A percentile compares a stretch with the other conserved stretches of the same genome.
Conservation (phyloP, 2,113 vertebrate genomes). For the Strigops habroptila region DNA sequence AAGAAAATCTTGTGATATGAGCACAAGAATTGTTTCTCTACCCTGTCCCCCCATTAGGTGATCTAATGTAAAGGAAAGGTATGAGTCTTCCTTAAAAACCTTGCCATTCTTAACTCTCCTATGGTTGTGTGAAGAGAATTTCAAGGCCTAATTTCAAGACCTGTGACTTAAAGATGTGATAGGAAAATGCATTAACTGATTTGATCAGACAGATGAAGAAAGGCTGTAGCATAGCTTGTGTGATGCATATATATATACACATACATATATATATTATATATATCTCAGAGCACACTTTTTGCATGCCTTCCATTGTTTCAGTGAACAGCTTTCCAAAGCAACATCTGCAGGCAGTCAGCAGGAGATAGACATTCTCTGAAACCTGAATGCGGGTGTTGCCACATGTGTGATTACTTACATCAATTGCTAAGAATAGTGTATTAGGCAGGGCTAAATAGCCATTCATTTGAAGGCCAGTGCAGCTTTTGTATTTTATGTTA, state of each 20-base stretch:
- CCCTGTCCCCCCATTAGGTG: not conserved
- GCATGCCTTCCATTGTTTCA: not conserved
- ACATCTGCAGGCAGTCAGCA: not conserved
- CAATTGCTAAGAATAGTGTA: constrained; percentile 14
- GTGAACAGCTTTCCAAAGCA: not conserved
- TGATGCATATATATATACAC: not conserved
- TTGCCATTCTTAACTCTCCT: not conserved
- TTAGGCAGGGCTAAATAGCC: not conserved
- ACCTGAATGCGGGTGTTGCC: not conserved
- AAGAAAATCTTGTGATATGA: not conserved
- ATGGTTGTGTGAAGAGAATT: not conserved
- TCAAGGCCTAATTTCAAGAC: not conserved
- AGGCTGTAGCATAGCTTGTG: accelerated
- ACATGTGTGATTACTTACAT: not conserved
- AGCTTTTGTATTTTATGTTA: constrained; percentile 52
- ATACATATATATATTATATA: not conserved
- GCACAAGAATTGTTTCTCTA: not conserved
- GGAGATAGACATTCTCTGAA: not conserved
- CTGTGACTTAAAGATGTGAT: not conserved
- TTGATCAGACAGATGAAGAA: not conserved
- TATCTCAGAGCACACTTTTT: not conserved
- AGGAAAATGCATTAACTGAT: not conserved
- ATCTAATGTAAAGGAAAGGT: not conserved
- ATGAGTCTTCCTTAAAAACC: not conserved
- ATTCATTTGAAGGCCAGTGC: constrained; percentile 25